Base-by-base conservation (phyloP, 2,888 invertebrate genomes). In the Lithophane socia region DNA sequence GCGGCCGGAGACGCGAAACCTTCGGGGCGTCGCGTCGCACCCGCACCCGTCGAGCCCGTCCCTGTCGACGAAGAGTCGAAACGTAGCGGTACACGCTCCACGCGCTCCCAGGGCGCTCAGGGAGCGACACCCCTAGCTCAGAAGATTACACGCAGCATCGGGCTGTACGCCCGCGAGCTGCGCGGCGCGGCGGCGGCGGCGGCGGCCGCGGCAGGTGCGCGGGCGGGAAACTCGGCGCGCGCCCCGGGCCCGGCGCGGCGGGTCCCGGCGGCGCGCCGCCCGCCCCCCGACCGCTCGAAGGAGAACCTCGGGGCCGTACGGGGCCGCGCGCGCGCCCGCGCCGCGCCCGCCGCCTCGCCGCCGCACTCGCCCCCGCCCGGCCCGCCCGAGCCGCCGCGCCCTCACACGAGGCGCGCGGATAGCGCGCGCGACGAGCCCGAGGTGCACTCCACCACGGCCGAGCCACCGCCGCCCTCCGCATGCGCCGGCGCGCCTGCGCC, bases 221-320 rank as follows among this genome's bases (percentile, higher is more conserved):
- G 92, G 90, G 92, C 94, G 94, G 94, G 95, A 95, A 95, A 94
- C 94, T 92, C 92, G 83, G 89, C 90, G 93, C 95, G 95, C 95
- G 94, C 94, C 94, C 94, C 94, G 93, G 94, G 93, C 86, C 92
- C 93, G 91, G 92, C 90, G 93, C 94, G 93, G 91, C 93, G 94
- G 92, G 90, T 91, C 92, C 93, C 92, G 93, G 94, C 92, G 94
- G 94, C 94, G 93, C 93, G 92, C 86, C 92, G 92, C 86, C 91
- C 87, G 89, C 89, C 89, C 88, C 91, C 91, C 83, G 92, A 91
- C 90, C 94, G 95, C 92, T 94, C 93, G 90, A 96, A 96, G 94
- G 96, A 96, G 95, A 96, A 96, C 92, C 93, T 91, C 91, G 93
- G 93, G 91, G 93, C 89, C 92, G 93, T 90, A 88, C 90, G 91